Conservation (phyloP, 2,888 invertebrate species). For the Platynereis dumerilii region DNA sequence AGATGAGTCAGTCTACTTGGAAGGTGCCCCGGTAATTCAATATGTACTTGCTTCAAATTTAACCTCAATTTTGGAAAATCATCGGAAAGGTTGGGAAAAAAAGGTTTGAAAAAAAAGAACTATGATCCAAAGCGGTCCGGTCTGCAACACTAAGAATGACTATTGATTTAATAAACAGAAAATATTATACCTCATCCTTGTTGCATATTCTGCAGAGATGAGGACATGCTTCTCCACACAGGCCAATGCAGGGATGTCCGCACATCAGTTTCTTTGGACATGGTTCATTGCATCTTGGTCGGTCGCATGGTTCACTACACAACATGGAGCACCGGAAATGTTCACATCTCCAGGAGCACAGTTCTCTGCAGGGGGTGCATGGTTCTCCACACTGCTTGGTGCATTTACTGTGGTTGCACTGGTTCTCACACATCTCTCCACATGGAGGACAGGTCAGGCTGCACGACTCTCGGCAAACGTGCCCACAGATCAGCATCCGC, state of each 20-base stretch:
- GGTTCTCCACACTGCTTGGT: constrained; percentile 46
- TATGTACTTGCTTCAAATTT: no score
- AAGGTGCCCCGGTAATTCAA: no score
- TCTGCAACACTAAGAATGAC: no score
- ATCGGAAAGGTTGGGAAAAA: no score
- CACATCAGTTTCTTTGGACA: constrained; percentile 64
- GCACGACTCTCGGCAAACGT: constrained; percentile 59
- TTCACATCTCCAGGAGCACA: constrained; percentile 56
- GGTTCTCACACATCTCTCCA: constrained; percentile 54
- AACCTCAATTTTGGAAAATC: no score
- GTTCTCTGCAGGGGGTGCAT: constrained; percentile 56
- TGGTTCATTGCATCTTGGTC: constrained; percentile 55
- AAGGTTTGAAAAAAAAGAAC: no score
- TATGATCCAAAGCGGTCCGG: no score
- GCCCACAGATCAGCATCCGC: constrained; percentile 66
- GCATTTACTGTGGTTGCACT: constrained; percentile 56
- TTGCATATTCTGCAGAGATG: constrained; percentile 69
- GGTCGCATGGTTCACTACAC: constrained; percentile 62
- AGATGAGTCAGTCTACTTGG: no score
- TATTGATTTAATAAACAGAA: no score
- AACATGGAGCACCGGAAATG: constrained; percentile 53
- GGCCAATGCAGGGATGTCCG: constrained; percentile 71
- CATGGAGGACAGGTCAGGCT: constrained; percentile 61
- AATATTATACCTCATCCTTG: constrained; percentile 44
- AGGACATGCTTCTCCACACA: constrained; percentile 79